Evolutionary conservation across 2,113 vertebrate species (phyloP), one percentile per base, ranked within the genome.

Genomic region (Cacatua alba): DNA sequence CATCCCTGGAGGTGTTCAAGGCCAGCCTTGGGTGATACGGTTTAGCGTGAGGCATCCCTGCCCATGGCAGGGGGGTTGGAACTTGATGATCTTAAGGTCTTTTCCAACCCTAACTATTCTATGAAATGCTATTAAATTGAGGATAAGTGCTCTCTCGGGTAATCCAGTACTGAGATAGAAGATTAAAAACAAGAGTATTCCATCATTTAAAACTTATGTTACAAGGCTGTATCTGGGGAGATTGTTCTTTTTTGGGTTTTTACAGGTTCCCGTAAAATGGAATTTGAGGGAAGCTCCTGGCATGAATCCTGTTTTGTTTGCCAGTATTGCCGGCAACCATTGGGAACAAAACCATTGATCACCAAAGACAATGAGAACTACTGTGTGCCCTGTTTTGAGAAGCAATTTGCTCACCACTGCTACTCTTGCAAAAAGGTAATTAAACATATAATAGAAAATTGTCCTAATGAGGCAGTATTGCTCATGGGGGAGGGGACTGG

Each of bases 391-490:
- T 98, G 98, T 84, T 98, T 98, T 95, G 98, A 98, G 92, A 98
- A 98, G 86, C 95, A 97, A 44, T 98, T 98, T 97, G 98, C 99
- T 96, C 99, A 98, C 71, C 98, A 98, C 95, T 99, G 99, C 98
- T 98, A 98, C 24, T 98, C 98, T 94, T 99, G 99, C 97, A 99
- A 99, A 97, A 99, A 99, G 99, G 99, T 99, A 99, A 96, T 86
- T 94, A 81, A 88, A 76, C 20, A 39, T 25, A 21, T 21, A 39
- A 10, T 31, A n/a, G 25, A 37, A 71, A 87, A 64, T 12, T 65
- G 15, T 10, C 31, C 28, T 62, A 65, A 39, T 15, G 44, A 39
- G 24, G 7, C 11, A 44, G 19, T 63, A 63, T 26, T 86, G 37
- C 5, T 81, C 2, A 0, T 33, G 12, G 26, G 24, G 28, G 4